Conservation (phyloP, 2,888 invertebrate species). For the Euzetes globulus region DNA sequence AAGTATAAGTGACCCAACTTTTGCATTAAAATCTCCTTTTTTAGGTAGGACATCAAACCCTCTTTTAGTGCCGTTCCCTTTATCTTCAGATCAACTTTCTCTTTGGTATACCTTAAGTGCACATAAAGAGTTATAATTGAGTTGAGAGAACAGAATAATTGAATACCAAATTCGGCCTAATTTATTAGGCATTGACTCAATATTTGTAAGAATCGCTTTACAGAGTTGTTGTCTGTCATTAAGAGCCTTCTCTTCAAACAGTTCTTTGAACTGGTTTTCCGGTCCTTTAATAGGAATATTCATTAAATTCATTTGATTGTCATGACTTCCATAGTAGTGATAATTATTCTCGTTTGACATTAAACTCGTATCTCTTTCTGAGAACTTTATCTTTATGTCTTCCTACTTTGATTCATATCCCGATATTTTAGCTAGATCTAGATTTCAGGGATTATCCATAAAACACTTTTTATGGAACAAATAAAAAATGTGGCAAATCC, state of each 20-base stretch:
- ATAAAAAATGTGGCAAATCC: no score
- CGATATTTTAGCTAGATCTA: no score
- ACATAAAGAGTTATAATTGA: no score
- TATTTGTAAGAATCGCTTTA: constrained; percentile 8
- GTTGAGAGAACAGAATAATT: not conserved
- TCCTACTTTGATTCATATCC: no score
- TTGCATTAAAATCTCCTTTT: constrained; percentile 34
- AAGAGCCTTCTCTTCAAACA: not conserved
- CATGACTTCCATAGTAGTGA: not conserved
- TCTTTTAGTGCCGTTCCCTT: constrained; percentile 32
- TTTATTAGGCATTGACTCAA: constrained; percentile 28
- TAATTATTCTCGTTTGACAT: not conserved
- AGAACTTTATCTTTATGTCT: no score
- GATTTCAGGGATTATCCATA: no score
- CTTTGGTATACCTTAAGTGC: not conserved
- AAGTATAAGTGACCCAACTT: constrained; percentile 35
- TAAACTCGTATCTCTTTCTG: not conserved
- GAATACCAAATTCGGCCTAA: constrained; percentile 27
- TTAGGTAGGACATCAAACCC: constrained; percentile 38
- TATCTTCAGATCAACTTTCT: not conserved
- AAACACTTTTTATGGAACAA: no score
- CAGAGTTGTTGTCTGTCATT: not conserved
- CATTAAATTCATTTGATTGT: constrained; percentile 21
- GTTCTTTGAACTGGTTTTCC: constrained; percentile 10
- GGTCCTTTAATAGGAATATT: constrained; percentile 27